Base-by-base conservation (phyloP, 2,888 invertebrate genomes). In the Drosophila emarginata region DNA sequence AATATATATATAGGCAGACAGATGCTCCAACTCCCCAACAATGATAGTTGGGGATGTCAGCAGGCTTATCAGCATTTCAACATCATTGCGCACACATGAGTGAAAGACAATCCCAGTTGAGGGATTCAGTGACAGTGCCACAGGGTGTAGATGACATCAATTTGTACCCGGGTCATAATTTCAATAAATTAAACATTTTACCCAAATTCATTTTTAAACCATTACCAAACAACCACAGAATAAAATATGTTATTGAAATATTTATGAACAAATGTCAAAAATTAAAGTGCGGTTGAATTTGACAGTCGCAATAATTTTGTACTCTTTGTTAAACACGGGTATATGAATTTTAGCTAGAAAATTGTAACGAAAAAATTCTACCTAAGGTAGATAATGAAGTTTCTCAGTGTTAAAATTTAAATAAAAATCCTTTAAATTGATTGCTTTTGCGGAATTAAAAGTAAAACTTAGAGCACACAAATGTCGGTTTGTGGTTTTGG, bases 261-360 rank as follows among this genome's bases (percentile, higher is more conserved):
- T 80, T 80, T 64, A 80, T 70, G 62, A 18, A 39, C 23, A 26
- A 18, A 15, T 32, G 32, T 3, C 14, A 56, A 52, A 37, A 32
- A 61, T 67, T 60, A 32, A 57, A 64, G 57, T 64, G 71, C 23
- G 64, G 61, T 51, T 68, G 62, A 61, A 68, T 69, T 68, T 71
- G 61, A 63, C 61, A 57, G 54, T 58, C 68, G 72, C 77, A 76
- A 79, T 76, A 66, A 72, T 74, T 84, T 84, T 23, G 7, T 61
- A 60, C 59, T 51, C 56, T 51, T 39, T 7, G 40, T 67, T 76
- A 78, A 76, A 80, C 78, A 83, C 76, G 84, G 39, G 15, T 70
- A 60, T 66, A 73, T 76, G 64, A 54, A 65, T 6, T 39, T 14
- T 2, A 14, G 5, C 2, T 5, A 14, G 6, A 14, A 39, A 14